Evolutionary conservation across 2,113 vertebrate species (phyloP), one percentile per base, ranked within the genome.

Genomic region (Rattus rattus): DNA sequence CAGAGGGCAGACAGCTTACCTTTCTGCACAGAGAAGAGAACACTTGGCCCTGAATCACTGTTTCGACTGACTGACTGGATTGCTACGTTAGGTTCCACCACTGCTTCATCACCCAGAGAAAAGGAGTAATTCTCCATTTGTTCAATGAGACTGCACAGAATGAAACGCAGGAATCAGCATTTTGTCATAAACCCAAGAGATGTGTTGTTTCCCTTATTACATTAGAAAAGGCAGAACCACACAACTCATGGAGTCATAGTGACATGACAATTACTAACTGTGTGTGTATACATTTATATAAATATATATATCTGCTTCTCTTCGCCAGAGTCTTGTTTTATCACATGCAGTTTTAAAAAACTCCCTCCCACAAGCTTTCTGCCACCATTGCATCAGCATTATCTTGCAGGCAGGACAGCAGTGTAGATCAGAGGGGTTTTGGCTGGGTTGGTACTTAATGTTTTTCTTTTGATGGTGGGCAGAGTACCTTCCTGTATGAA

Each of bases 61-160:
- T 7, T 5, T n/a, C 47, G 11, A 72, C 3, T 12, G 67, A 94
- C 88, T 79, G 92, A 95, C 24, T 90, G 95, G 36, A 98, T 9
- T 43, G 96, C 97, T 92, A 92, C 0, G 0, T 90, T 98, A 73
- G 98, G 93, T 47, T 98, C 56, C 79, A 97, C 95, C 73, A 98
- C 70, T 65, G 56, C 1, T 0, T 24, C 1, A 0, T 87, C 84
- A 2, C 52, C 95, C 88, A 83, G 80, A 83, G 80, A 85, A 11
- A 97, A 90, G 95, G 98, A 98, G 92, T 98, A 98, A 26, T 2
- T 7, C 70, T 98, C 98, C 88, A 96, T 75, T 92, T 96, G 49
- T 59, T 93, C 54, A 1, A 76, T 95, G 39, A 98, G 96, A 5
- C 98, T 98, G 76, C 39, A 84, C 2, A 80, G 43, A 83, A 98